phyloP scores from a whole-genome alignment of 2,797 vertebrate species.

The Melanotaenia nigrans region DNA sequence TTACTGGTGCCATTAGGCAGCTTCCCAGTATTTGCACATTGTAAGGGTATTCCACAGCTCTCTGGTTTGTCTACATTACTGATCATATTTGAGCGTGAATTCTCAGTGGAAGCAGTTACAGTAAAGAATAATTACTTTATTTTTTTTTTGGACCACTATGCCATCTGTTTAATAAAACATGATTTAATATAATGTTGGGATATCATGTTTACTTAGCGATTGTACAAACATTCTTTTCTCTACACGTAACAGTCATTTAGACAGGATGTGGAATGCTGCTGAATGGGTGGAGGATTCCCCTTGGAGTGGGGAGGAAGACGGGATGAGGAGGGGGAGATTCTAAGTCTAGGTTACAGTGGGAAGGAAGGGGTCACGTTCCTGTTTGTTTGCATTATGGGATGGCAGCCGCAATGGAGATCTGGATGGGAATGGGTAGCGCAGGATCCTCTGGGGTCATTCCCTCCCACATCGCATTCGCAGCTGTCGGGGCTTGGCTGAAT shows the following conservation, averaged over 20 bases:
- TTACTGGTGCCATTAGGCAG: slow-evolving; percentile 23
- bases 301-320: slow-evolving; percentile 39
- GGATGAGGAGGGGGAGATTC: slow-evolving; percentile 28
- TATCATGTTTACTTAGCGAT: background rate
- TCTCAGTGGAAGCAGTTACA: background rate
- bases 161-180: background rate
- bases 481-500: slow-evolving; percentile 60
- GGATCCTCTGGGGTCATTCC: slow-evolving; percentile 67
- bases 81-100: slow-evolving; percentile 9
- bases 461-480: slow-evolving; percentile 73
- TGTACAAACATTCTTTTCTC: background rate
- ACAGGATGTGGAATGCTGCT: slow-evolving; percentile 69
- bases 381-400: slow-evolving; percentile 62
- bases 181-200: background rate
- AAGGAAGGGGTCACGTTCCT: slow-evolving; percentile 71
- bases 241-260: slow-evolving; percentile 22
- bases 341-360: slow-evolving; percentile 62
- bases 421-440: slow-evolving; percentile 27
- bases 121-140: background rate
- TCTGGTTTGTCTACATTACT: slow-evolving; percentile 1
- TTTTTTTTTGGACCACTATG: background rate
- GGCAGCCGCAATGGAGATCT: slow-evolving; percentile 38
- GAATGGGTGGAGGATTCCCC: slow-evolving; percentile 62
- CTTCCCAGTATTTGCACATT: slow-evolving; percentile 37
- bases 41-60: slow-evolving; percentile 11